Conservation (phyloP, 2,888 invertebrate species). For the Rhogogaster chlorosoma region DNA sequence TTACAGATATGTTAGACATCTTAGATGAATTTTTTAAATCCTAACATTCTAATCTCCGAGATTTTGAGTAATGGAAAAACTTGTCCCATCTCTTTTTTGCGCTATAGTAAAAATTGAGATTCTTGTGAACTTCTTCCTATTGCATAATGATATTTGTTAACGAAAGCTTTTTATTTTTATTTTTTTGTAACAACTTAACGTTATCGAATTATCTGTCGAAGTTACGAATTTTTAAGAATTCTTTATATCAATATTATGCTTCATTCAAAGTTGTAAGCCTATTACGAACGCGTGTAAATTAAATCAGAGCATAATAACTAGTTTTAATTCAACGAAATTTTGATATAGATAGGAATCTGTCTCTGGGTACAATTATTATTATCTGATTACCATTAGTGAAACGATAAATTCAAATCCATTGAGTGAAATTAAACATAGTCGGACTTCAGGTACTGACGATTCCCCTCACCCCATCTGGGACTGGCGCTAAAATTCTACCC, state of each 20-base stretch:
- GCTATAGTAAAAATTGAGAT: neutral
- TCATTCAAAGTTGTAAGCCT: neutral
- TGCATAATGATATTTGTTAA: neutral
- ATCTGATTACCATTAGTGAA: neutral
- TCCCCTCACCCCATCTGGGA: too few species aligned
- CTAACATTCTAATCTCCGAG: neutral
- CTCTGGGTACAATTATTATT: neutral
- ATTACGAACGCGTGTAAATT: neutral
- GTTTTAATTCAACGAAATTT: neutral
- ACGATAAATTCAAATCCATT: neutral
- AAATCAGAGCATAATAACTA: conserved; percentile 8
- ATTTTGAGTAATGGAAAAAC: neutral
- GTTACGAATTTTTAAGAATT: neutral
- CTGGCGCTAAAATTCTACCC: too few species aligned
- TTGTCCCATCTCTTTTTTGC: neutral
- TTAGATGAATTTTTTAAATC: neutral
- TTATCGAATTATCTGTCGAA: neutral
- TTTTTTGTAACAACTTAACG: neutral
- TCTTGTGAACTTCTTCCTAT: neutral
- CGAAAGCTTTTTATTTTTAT: neutral
- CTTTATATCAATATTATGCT: neutral
- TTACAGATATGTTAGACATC: neutral
- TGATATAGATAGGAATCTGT: neutral
- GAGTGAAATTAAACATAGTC: neutral
- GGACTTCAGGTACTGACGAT: too few species aligned